phyloP scores from a whole-genome alignment of 37 sponge, comb jelly and placozoan genomes.

The Chondrosia reniformis region DNA sequence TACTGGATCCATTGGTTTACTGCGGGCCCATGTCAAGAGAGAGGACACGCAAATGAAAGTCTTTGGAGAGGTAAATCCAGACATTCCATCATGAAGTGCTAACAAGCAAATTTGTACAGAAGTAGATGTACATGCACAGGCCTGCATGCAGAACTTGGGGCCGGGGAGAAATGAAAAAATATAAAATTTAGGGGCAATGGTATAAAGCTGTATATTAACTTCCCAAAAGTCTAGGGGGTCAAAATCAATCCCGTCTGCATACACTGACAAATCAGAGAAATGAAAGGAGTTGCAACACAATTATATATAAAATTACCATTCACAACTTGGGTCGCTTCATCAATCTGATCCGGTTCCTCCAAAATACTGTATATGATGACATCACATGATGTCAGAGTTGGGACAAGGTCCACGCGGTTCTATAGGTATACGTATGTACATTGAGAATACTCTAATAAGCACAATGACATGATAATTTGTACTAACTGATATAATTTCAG shows the following conservation, averaged over 20 bases:
- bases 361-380: constrained; percentile 78
- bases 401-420: constrained; percentile 48
- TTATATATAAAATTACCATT: constrained; percentile 39
- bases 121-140: neutral
- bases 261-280: too few relatives aligned
- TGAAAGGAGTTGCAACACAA: neutral
- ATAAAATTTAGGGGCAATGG: too few relatives aligned
- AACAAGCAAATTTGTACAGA: neutral
- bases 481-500: constrained; percentile 45
- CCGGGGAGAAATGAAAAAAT: neutral
- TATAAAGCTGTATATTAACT: too few relatives aligned
- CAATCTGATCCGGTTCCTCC: constrained; percentile 42
- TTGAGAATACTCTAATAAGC: neutral
- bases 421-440: neutral
- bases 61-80: constrained; percentile 60
- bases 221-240: too few relatives aligned
- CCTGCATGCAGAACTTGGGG: neutral
- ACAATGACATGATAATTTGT: neutral
- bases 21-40: constrained; percentile 90
- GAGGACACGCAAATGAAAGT: constrained; percentile 90
- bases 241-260: too few relatives aligned
- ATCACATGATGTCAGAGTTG: constrained; percentile 74
- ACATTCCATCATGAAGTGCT: constrained; percentile 81
- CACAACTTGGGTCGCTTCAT: constrained; percentile 74
- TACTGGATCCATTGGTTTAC: constrained; percentile 89